Percentiles rank a stretch among this genome's conserved stretches.
Evolutionary conservation across 2,888 invertebrate species (phyloP).

Genomic region (Cyrtodaria siliqua): DNA sequence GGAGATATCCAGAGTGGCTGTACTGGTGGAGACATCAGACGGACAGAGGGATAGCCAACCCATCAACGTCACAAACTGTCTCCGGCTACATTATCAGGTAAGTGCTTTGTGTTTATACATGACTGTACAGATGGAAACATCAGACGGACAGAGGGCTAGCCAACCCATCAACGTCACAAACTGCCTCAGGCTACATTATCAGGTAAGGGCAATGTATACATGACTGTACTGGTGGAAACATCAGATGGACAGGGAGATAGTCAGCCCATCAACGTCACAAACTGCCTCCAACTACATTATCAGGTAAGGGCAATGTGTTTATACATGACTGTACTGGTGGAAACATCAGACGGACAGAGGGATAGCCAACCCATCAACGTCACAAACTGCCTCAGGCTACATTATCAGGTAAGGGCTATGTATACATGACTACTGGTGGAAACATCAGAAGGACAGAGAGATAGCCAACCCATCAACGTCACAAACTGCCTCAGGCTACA

Average conservation of each 20-base stretch:
- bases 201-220: no score
- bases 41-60: slow-evolving; percentile 64
- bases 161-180: slow-evolving; percentile 78
- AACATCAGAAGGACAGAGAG: slow-evolving; percentile 43
- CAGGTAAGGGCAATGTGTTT: no score
- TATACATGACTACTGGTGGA: no score
- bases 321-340: slow-evolving; percentile 63
- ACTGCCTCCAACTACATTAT: slow-evolving; percentile 76
- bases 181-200: slow-evolving; percentile 75
- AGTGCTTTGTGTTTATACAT: no score
- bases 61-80: slow-evolving; percentile 77
- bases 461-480: slow-evolving; percentile 72
- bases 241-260: slow-evolving; percentile 50
- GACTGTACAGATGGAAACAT: slow-evolving; percentile 57
- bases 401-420: slow-evolving; percentile 78
- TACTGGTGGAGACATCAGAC: slow-evolving; percentile 55
- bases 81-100: slow-evolving; percentile 78
- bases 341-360: slow-evolving; percentile 38
- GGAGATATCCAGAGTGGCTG: slow-evolving; percentile 66
- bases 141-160: slow-evolving; percentile 49
- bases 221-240: slow-evolving; percentile 59
- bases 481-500: slow-evolving; percentile 78
- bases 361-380: slow-evolving; percentile 73
- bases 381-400: slow-evolving; percentile 76
- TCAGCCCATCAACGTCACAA: slow-evolving; percentile 76